These are phyloP conservation scores for Rhopalosiphum maidis DNA, from an alignment of 1,140 invertebrate genomes.

Conservation along the genomic window DNA sequence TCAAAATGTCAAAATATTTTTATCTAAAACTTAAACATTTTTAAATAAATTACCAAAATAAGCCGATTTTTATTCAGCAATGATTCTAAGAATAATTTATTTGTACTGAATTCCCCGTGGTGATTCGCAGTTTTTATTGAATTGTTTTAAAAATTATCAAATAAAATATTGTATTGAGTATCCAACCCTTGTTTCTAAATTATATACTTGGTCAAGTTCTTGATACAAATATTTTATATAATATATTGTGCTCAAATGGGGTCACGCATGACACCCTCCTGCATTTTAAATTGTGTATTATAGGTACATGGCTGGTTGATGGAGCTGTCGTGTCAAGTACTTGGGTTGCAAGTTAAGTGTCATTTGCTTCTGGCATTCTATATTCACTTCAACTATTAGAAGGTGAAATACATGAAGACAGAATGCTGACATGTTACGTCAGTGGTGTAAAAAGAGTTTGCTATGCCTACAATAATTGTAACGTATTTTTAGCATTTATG, in stretches of 20 bases:
- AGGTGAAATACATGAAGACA: background rate
- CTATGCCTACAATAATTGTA: background rate
- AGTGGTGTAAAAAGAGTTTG: background rate
- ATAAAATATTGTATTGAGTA: background rate
- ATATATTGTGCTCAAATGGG: background rate
- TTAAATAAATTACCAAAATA: background rate
- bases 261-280: background rate
- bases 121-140: background rate
- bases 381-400: constrained; percentile 7
- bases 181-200: background rate
- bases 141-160: background rate
- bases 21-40: background rate
- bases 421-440: background rate
- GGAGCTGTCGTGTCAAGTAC: background rate
- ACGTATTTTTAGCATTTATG: background rate
- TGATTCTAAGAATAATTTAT: background rate
- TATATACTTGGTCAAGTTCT: background rate
- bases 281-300: background rate
- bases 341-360: background rate
- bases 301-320: background rate
- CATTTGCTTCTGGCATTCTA: background rate
- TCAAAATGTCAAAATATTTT: background rate
- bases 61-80: background rate
- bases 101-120: background rate
- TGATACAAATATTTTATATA: background rate